Base-by-base conservation (phyloP, 35 echinoderm and acorn worm species). In the Heliocidaris tuberculata region DNA sequence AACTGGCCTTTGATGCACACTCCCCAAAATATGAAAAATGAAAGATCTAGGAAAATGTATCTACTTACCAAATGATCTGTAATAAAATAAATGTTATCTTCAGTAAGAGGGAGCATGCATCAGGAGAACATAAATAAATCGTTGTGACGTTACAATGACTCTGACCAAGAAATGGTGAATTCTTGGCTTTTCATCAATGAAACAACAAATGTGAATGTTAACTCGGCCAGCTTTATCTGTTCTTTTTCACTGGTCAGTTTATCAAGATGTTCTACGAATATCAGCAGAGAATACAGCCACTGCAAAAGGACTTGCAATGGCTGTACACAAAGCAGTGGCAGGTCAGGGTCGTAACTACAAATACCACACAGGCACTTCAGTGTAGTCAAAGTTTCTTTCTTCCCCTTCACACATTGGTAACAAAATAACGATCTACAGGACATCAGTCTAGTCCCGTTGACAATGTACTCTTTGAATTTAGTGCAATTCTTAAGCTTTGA, bases 291-390 rank as follows among this genome's bases (percentile, higher is more conserved):
- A 49, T 93, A 93, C 91, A 93, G 47, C 91, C 91, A 93, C 91
- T 59, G 50, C 50, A 59, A 49, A 9, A 30, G 19, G 21, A 30
- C 31, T 59, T 59, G 50, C 91, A 93, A 59, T 93, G 91, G 50
- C 91, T 93, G 91, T 59, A 93, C 47, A 59, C 91, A 49, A 93
- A 93, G 91, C 91, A 93, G 50, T 93, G 91, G 91, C 91, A 93
- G 91, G 91, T n/a, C 27, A 13, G 47, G 31, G 65, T 78, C 2
- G 4, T 78, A 27, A 78, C 65, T 78, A 78, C 21, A 78, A 78
- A 19, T n/a, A 78, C 65, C 65, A 78, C 21, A 78, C 65, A 78
- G 21, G 7, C 65, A 78, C 21, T 27, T 78, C 65, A 27, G 65
- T 78, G 65, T n/a, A n/a, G 65, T 19, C 27, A 78, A 78, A 78